A percentile compares a stretch with the other conserved stretches of the same genome.
phyloP scores from a whole-genome alignment of 2,888 invertebrate species.

The Muschampia plurimacula region DNA sequence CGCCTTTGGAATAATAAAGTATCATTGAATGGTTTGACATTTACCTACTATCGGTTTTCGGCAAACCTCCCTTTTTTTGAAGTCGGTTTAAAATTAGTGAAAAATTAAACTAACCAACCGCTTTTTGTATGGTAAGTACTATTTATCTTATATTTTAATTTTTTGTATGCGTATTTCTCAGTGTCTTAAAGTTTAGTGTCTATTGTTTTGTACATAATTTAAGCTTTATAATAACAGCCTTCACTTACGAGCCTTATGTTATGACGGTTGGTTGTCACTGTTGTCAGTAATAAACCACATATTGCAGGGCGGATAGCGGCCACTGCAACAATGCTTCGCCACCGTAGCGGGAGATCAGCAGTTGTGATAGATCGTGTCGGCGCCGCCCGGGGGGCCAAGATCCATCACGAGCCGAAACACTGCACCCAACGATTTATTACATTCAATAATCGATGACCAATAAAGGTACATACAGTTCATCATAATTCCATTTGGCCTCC shows the following conservation, averaged over 20 bases:
- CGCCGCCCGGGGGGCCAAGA: slow-evolving; percentile 71
- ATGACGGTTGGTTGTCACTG: background rate
- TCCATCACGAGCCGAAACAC: slow-evolving; percentile 76
- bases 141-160: too few species aligned
- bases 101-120: too few species aligned
- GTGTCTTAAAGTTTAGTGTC: too few species aligned
- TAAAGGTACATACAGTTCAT: slow-evolving; percentile 42
- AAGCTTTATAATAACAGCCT: too few species aligned
- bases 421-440: slow-evolving; percentile 77
- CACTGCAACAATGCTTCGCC: slow-evolving; percentile 24
- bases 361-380: slow-evolving; percentile 59
- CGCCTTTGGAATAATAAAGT: too few species aligned
- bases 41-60: too few species aligned
- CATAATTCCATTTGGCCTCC: slow-evolving; percentile 6
- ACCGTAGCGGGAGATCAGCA: slow-evolving; percentile 47
- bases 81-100: too few species aligned
- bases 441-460: slow-evolving; percentile 68
- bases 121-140: too few species aligned
- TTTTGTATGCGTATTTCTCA: too few species aligned
- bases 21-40: too few species aligned
- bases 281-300: slow-evolving; percentile 1
- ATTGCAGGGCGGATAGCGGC: background rate
- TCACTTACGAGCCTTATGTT: background rate
- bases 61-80: too few species aligned
- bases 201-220: too few species aligned